Conservation (phyloP, 2,113 vertebrate genomes). For the Daphoenositta chrysoptera region DNA sequence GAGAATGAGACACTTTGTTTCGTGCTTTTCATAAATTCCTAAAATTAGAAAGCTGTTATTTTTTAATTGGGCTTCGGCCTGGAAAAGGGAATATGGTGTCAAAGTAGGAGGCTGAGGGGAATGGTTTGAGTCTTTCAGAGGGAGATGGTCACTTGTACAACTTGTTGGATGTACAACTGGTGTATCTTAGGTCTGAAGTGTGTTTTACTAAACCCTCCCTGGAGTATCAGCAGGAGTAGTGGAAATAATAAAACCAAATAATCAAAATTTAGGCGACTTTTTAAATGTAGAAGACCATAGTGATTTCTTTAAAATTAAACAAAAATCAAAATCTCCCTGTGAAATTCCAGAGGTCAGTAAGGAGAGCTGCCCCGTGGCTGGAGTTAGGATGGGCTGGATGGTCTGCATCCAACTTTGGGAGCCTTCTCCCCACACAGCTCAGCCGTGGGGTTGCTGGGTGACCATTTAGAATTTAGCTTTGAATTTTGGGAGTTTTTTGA, state of each 20-base stretch:
- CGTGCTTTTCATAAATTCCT: background rate
- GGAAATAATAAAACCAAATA: background rate
- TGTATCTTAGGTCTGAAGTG: rapidly evolving
- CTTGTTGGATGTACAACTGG: background rate
- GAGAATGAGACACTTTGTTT: background rate
- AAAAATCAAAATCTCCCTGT: background rate
- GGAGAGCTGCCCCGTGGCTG: background rate
- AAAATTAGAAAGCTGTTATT: background rate
- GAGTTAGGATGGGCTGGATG: background rate
- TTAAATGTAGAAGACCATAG: rapidly evolving
- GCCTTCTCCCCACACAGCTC: background rate
- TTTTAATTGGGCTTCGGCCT: background rate
- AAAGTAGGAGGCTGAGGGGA: background rate
- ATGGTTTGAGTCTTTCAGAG: rapidly evolving
- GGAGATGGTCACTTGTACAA: background rate
- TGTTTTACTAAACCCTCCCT: background rate
- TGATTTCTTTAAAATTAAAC: background rate
- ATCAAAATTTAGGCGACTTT: background rate
- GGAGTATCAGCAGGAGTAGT: background rate
- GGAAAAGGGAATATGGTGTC: background rate
- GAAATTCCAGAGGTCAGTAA: background rate
- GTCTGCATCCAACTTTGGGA: background rate
- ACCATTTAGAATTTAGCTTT: background rate
- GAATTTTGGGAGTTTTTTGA: background rate
- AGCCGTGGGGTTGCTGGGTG: rapidly evolving